phyloP scores from a whole-genome alignment of 2,113 vertebrate species.

The Mustela lutreola region DNA sequence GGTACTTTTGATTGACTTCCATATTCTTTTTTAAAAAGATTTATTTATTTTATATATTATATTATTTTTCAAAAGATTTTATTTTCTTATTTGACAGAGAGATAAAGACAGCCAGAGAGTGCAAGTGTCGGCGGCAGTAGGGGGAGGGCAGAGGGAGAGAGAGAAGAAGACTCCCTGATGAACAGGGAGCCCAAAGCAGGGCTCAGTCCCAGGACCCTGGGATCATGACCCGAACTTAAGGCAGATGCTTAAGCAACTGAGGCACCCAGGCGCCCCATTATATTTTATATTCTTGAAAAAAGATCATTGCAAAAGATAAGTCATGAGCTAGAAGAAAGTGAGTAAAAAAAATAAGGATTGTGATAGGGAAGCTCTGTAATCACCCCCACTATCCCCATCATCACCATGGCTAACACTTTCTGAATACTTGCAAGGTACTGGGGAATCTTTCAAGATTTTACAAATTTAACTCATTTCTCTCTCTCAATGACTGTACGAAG shows the following conservation, averaged over 20 bases:
- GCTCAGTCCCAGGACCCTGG: not conserved
- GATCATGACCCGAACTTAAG: not conserved
- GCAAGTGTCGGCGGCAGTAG: no score
- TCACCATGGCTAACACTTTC: not conserved
- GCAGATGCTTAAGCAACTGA: not conserved
- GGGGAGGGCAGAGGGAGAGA: no score
- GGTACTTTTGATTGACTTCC: not conserved
- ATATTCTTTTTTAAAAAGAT: not conserved
- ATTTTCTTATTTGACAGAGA: not conserved
- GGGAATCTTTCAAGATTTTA: not conserved
- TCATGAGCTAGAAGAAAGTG: constrained; percentile 28
- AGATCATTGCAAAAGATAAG: not conserved
- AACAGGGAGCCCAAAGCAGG: no score
- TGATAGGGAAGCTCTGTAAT: not conserved
- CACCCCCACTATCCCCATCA: not conserved
- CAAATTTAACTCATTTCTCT: constrained; percentile 20
- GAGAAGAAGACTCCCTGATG: no score
- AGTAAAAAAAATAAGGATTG: not conserved
- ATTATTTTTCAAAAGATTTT: not conserved
- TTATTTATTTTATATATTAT: not conserved
- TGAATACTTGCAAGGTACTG: not conserved
- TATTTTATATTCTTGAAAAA: not conserved
- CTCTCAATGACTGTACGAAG: not conserved
- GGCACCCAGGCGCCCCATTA: not conserved
- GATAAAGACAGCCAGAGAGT: not conserved